Evolutionary conservation across 2,888 invertebrate species (phyloP), one percentile per base, ranked within the genome.

Genomic region (Macrostomum cliftonense): DNA sequence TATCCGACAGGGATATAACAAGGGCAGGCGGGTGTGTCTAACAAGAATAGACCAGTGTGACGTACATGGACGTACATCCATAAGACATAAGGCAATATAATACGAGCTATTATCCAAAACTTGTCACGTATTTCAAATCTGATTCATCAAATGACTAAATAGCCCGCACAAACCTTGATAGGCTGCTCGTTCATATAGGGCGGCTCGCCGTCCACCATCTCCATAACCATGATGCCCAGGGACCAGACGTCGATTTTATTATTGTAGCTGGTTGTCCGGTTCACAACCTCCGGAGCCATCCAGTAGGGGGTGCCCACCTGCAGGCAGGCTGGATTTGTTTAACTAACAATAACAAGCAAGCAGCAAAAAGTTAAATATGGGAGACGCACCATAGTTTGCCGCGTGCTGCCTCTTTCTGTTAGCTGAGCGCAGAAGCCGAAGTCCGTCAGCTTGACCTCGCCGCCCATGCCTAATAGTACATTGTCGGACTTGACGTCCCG

Each of bases 341-440:
- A 28, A 9, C 28, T 28, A n/a, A n/a, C n/a, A n/a, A n/a, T n/a
- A n/a, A n/a, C n/a, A n/a, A n/a, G 28, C 28, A 28, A 7, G 9
- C 28, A 9, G 28, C 28, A 28, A 4, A 28, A 28, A 28, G 28
- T 28, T n/a, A n/a, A n/a, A n/a, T n/a, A n/a, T n/a, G n/a, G 28
- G 9, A 28, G 28, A 9, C 28, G 9, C 28, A 56, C 56, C 46
- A 56, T 55, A 20, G 56, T 56, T 43, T 46, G 40, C 38, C 56
- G 38, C 44, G 53, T 49, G 16, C 47, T 47, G 86, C 87, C 63
- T 83, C 83, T 65, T 87, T 87, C 43, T 19, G 81, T 78, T 50
- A 89, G 83, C 64, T 89, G 89, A 1, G 89, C 91, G 71, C 88
- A 91, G 71, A 91, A 91, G 5, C 91, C 89, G 70, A 91, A 91